A percentile compares a stretch with the other conserved stretches of the same genome.
phyloP scores from a whole-genome alignment of 2,888 invertebrate genomes.

The Crematogaster levior region DNA sequence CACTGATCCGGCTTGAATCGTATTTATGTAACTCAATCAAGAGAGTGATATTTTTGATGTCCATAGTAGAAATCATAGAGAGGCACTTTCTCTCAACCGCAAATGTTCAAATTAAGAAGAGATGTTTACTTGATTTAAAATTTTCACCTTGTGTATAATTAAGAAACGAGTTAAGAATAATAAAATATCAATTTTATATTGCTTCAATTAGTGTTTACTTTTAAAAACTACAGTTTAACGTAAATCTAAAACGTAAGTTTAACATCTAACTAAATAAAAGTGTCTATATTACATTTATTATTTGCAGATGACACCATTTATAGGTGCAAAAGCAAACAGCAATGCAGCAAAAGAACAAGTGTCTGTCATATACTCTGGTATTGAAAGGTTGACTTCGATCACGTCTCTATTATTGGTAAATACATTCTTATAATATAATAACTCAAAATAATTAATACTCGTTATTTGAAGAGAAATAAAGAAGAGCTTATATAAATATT shows the following conservation, averaged over 20 bases:
- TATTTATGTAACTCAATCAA: not conserved
- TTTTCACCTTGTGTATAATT: not conserved
- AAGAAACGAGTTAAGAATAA: not conserved
- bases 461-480: not conserved
- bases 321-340: constrained; percentile 73
- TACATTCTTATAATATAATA: constrained; percentile 41
- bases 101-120: not conserved
- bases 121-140: not conserved
- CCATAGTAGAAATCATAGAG: not conserved
- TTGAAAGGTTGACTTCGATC: constrained; percentile 78
- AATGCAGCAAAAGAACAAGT: constrained; percentile 75
- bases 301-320: constrained; percentile 78
- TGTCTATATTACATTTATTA: not conserved
- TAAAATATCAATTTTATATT: constrained; percentile 3
- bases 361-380: constrained; percentile 72
- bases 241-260: no score
- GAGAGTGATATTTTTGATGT: not conserved
- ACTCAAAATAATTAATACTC: not conserved
- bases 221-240: not conserved
- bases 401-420: constrained; percentile 81
- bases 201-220: not conserved
- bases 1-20: not conserved
- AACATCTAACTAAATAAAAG: no score
- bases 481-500: not conserved
- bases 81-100: not conserved